phyloP scores from a whole-genome alignment of 2,888 invertebrate genomes.

The Macaria liturata region DNA sequence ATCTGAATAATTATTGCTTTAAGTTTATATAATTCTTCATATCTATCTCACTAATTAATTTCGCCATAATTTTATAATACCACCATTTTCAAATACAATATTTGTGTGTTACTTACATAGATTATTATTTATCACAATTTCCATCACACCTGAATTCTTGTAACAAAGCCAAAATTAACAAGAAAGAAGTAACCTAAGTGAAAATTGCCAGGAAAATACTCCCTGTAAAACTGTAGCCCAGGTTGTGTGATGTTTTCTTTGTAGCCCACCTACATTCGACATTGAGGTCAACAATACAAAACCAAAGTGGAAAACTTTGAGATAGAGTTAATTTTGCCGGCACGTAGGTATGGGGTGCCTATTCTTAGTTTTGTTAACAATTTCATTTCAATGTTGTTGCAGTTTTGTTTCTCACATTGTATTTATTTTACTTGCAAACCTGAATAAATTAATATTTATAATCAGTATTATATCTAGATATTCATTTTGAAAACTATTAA shows the following conservation, averaged over 20 bases:
- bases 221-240: conserved; percentile 6
- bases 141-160: no score
- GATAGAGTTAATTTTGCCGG: conserved; percentile 20
- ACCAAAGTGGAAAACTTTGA: conserved; percentile 26
- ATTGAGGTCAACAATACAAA: conserved; percentile 26
- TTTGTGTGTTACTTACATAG: no score
- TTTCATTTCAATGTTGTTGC: background rate
- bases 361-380: background rate
- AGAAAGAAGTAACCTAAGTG: background rate
- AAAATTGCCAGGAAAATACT: background rate
- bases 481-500: no score
- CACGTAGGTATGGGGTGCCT: conserved; percentile 9
- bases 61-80: no score
- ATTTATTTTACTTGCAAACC: background rate
- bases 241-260: conserved; percentile 13
- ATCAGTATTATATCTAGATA: no score
- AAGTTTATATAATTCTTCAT: no score
- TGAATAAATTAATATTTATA: no score
- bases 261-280: conserved; percentile 11
- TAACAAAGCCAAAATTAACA: no score
- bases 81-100: no score
- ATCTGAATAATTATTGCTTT: no score
- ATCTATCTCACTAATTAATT: no score
- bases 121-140: no score
- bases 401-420: background rate